These are phyloP conservation scores for Brachyptera putata DNA, from an alignment of 2,888 invertebrate species.

Conservation along the genomic window DNA sequence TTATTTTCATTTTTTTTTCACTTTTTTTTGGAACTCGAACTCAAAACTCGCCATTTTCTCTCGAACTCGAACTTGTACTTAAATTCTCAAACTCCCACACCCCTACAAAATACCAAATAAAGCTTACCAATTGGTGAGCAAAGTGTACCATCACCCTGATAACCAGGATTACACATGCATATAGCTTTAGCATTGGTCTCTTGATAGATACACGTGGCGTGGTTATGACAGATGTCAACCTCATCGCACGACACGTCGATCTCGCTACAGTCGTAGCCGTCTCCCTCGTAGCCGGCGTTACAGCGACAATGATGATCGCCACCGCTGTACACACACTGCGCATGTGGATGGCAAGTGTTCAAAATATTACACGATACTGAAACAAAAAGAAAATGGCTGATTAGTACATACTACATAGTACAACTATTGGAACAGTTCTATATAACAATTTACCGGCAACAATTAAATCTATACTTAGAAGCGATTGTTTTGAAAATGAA, in stretches of 20 bases:
- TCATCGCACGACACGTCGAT: conserved; percentile 43
- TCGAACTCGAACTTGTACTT: no score
- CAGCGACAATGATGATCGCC: conserved; percentile 67
- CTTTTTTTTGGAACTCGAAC: no score
- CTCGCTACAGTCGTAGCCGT: conserved; percentile 70
- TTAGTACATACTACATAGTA: no score
- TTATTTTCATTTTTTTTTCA: no score
- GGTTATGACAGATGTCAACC: conserved; percentile 62
- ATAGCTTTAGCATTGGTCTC: conserved; percentile 58
- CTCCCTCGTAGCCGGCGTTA: conserved; percentile 78
- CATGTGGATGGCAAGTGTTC: conserved; percentile 76
- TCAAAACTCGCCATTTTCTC: no score
- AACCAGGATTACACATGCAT: conserved; percentile 78
- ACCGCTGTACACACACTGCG: conserved; percentile 64
- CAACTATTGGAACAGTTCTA: no score
- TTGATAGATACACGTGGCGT: conserved; percentile 71
- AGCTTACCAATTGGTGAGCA: conserved; percentile 64
- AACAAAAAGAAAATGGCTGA: conserved; percentile 42
- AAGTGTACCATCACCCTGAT: conserved; percentile 73
- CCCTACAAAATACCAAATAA: no score
- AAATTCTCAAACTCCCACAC: no score
- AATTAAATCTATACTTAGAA: no score
- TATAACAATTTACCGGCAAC: no score
- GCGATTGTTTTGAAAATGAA: no score
- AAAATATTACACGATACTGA: conserved; percentile 69